Percentiles rank a stretch among this genome's conserved stretches.
Conservation (phyloP, 2,113 vertebrate species). For the Cephalophus harveyi region DNA sequence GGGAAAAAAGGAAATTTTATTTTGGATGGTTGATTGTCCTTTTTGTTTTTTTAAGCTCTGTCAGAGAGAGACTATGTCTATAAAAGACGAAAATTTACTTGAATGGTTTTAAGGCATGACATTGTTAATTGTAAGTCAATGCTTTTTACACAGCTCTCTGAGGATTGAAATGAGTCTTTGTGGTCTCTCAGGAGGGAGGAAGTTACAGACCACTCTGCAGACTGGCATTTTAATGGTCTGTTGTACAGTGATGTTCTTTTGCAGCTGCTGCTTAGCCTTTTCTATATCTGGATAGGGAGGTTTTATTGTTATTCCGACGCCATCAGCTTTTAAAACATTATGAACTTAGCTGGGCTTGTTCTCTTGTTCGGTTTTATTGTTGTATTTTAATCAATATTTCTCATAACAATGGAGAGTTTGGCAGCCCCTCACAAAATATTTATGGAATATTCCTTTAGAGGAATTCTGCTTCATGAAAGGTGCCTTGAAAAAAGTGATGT, state of each 20-base stretch:
- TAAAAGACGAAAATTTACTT: constrained; percentile 72
- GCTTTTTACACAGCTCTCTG: constrained; percentile 79
- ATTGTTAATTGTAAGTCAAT: constrained; percentile 82
- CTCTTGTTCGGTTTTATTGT: constrained; percentile 41
- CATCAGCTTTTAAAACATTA: constrained; percentile 62
- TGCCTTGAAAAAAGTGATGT: constrained; percentile 46
- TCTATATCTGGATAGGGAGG: constrained; percentile 53
- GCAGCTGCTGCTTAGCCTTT: constrained; percentile 89
- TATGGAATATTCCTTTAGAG: constrained; percentile 13
- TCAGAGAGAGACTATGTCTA: constrained; percentile 60
- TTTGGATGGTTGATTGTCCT: constrained; percentile 43
- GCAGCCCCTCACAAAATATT: neutral
- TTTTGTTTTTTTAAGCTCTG: neutral
- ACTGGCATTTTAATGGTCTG: constrained; percentile 78
- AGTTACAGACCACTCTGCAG: constrained; percentile 82
- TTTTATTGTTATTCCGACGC: constrained; percentile 58
- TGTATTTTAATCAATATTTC: constrained; percentile 51
- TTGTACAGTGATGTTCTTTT: constrained; percentile 84
- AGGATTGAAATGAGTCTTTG: constrained; percentile 79
- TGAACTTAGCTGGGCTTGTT: constrained; percentile 24
- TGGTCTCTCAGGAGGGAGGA: constrained; percentile 82
- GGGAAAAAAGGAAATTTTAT: constrained; percentile 6
- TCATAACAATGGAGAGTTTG: neutral
- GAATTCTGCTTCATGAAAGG: constrained; percentile 7
- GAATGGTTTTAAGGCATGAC: constrained; percentile 74